A percentile compares a stretch with the other conserved stretches of the same genome.
Conservation (phyloP, 1,140 invertebrate species). For the Matsumurasca onukii region DNA sequence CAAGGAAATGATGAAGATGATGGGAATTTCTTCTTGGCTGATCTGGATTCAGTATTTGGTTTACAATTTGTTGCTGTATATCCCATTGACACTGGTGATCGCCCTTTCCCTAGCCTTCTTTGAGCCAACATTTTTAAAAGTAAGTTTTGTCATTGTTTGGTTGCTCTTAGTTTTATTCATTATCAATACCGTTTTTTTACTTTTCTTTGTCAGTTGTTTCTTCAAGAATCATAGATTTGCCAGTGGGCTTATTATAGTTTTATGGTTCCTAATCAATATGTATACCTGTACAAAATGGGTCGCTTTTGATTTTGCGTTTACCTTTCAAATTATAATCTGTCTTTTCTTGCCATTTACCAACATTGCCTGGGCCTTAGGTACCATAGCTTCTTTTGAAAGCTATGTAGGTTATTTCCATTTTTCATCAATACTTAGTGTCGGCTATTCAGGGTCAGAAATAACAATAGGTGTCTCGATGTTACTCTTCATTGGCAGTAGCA, state of each 20-base stretch:
- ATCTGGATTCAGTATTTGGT: slow-evolving; percentile 66
- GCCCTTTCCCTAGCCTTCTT: neutral
- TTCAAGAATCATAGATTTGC: neutral
- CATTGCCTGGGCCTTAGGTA: too few relatives aligned
- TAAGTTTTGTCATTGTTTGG: neutral
- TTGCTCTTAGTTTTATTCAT: neutral
- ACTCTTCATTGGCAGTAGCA: neutral
- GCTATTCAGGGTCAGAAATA: too few relatives aligned
- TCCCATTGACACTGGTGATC: neutral
- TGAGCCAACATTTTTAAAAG: neutral
- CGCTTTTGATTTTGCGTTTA: too few relatives aligned
- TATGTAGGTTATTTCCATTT: too few relatives aligned
- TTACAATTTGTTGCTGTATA: slow-evolving; percentile 56
- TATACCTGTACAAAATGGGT: too few relatives aligned
- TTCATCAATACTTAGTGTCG: too few relatives aligned
- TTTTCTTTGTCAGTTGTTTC: slow-evolving; percentile 4
- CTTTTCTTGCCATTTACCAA: too few relatives aligned
- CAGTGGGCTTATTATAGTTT: neutral
- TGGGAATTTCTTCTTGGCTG: slow-evolving; percentile 62
- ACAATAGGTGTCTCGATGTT: neutral
- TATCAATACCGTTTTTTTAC: neutral
- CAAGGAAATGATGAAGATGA: slow-evolving; percentile 70
- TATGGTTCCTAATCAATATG: neutral
- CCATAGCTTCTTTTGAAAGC: too few relatives aligned
- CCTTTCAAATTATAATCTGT: too few relatives aligned